Base-by-base conservation (phyloP, 2,797 vertebrate genomes). In the Chelmon rostratus region DNA sequence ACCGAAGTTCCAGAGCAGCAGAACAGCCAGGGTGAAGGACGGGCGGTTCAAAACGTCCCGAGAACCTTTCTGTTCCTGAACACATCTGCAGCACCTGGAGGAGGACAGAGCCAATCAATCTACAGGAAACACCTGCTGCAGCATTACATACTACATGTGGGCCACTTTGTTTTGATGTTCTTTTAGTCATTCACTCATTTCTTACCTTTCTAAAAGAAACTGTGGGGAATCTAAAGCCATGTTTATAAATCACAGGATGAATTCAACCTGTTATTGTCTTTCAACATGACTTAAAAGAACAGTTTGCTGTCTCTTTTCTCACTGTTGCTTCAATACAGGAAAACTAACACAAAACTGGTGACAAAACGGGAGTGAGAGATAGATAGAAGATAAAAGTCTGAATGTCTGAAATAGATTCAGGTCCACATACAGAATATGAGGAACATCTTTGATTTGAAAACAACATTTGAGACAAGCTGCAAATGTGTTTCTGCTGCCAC, bases 1-100 rank as follows among this genome's bases (percentile, higher is more conserved):
- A 21, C 98, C 98, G 6, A 98, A 98, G 93, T 99, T 99, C 96
- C 97, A 98, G 49, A 99, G 84, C 37, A 99, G 95, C 68, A 99
- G 94, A 7, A 94, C 96, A 0, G 97, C 95, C 38, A 99, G 92
- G 86, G 98, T 89, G 76, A 99, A 98, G 1, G 92, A 80, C 1
- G 97, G 97, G 33, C 91, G 96, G 68, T 88, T 95, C 69, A 96
- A 73, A 40, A 96, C 31, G 16, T 97, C 96, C 85, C 93, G 96
- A n/a, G 91, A 76, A 7, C 91, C 86, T 87, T 94, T 96, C 73
- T 92, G 96, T 4, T 91, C 93, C 84, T 89, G 92, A 56, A 98
- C 83, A 23, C 96, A 97, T 79, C 90, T 93, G 90, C 96, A 98
- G 92, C 98, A 99, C 84, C 98, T 99, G 86, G 54, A 85, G 23